Evolutionary conservation across 2,797 vertebrate species (phyloP).

Genomic region (Malurus leucopterus): DNA sequence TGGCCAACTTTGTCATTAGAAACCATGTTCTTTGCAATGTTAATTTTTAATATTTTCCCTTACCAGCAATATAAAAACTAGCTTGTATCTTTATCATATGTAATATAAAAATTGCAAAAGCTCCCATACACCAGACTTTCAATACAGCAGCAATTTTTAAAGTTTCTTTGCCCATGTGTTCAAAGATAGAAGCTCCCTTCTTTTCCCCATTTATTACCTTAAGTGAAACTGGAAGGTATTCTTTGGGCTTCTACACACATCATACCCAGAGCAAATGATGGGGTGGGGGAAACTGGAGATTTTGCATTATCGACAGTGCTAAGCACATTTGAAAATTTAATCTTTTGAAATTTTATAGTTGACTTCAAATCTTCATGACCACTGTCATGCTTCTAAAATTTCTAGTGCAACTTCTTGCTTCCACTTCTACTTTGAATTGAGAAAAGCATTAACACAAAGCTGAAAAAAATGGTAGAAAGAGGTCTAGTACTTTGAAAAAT

Average conservation of each 20-base stretch:
- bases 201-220: background rate
- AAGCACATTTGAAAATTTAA: background rate
- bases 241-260: background rate
- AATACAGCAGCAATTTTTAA: background rate
- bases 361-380: background rate
- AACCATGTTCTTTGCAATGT: background rate
- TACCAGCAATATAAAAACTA: background rate
- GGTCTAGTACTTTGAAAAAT: background rate
- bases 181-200: background rate
- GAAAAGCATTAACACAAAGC: background rate
- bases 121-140: background rate
- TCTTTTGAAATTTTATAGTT: background rate
- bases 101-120: background rate
- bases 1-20: background rate
- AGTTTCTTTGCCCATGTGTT: background rate
- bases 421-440: background rate
- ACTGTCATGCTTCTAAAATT: background rate
- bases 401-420: background rate
- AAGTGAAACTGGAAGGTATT: background rate
- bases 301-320: background rate
- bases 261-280: background rate
- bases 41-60: conserved; percentile 20
- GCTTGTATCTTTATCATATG: background rate
- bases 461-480: background rate
- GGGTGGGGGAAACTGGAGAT: background rate